These are phyloP conservation scores for Genyomyrus donnyi DNA, from an alignment of 2,113 vertebrate species.

Conservation along the genomic window DNA sequence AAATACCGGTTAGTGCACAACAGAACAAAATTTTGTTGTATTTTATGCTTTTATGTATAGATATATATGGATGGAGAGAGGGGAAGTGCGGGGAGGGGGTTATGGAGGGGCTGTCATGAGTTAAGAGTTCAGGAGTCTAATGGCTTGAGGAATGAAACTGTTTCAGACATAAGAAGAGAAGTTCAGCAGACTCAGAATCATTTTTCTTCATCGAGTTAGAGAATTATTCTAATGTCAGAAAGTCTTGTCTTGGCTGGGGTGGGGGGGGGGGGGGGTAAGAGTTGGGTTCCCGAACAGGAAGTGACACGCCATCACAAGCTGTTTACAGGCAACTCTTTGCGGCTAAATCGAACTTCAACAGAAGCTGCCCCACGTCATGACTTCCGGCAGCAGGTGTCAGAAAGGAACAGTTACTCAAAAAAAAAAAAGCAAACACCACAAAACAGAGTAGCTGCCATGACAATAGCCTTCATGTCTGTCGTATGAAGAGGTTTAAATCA, in stretches of 20 bases:
- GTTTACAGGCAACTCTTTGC: not conserved
- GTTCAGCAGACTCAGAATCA: not conserved
- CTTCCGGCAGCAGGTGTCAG: conserved; percentile 15
- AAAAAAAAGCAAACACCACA: not conserved
- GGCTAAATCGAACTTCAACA: not conserved
- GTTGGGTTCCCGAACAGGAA: conserved; percentile 8
- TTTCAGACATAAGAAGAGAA: not conserved
- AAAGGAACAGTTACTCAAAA: not conserved
- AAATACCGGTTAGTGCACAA: no score
- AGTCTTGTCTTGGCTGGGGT: not conserved
- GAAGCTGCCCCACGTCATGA: not conserved
- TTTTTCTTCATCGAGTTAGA: not conserved
- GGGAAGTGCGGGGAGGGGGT: no score
- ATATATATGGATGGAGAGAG: no score
- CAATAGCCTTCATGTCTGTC: not conserved
- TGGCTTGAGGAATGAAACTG: no score
- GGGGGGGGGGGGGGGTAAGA: not conserved
- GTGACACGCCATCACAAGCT: not conserved
- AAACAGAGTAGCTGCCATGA: not conserved
- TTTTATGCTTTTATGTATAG: no score
- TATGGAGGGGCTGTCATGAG: no score
- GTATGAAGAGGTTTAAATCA: not conserved
- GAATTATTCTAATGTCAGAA: not conserved
- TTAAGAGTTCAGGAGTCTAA: no score
- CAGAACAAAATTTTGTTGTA: no score